Evolutionary conservation across 2,797 vertebrate genomes (phyloP).

Genomic region (Ataeniobius toweri): DNA sequence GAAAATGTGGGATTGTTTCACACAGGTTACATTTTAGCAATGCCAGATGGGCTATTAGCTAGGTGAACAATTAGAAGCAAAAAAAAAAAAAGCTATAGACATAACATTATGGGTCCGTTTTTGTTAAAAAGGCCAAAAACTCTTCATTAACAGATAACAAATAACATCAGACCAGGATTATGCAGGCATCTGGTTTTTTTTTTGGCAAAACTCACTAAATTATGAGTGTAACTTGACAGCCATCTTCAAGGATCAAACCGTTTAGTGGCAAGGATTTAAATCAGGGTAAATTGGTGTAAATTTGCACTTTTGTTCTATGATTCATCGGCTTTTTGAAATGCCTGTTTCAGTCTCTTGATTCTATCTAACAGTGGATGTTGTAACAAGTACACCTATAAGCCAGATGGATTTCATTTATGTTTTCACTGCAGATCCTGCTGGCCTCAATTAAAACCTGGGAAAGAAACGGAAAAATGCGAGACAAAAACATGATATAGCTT

Average conservation of each 20-base stretch:
- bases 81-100: neutral
- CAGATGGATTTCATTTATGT: neutral
- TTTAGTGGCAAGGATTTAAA: conserved; percentile 15
- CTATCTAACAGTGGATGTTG: neutral
- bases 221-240: conserved; percentile 18
- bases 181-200: conserved; percentile 2
- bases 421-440: neutral
- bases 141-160: conserved; percentile 36
- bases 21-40: neutral
- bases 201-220: neutral
- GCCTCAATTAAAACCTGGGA: neutral
- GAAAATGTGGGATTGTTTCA: neutral
- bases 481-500: neutral
- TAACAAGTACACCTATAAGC: neutral
- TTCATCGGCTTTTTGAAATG: neutral
- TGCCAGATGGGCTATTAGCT: neutral
- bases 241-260: conserved; percentile 18
- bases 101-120: neutral
- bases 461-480: neutral
- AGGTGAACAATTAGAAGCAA: neutral
- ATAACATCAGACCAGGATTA: conserved; percentile 26
- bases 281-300: conserved; percentile 19
- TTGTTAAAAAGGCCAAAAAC: neutral
- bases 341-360: neutral
- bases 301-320: conserved; percentile 7